A percentile compares a stretch with the other conserved stretches of the same genome.
Conservation (phyloP, 1,140 invertebrate species). For the Littorina saxatilis region DNA sequence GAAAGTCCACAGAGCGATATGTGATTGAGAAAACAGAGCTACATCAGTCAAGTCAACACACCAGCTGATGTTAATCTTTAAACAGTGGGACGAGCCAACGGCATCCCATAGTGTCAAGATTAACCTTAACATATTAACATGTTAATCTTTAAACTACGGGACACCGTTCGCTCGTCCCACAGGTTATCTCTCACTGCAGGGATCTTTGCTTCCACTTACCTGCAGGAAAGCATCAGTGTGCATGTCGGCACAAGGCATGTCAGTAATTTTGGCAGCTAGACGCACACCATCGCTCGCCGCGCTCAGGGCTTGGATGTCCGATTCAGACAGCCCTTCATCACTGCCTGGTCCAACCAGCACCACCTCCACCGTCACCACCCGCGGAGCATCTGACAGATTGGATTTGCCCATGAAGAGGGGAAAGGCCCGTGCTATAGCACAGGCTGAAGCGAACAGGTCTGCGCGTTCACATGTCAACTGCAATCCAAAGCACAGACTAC, state of each 20-base stretch:
- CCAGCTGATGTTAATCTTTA: too few species aligned
- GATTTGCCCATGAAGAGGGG: slow-evolving; percentile 84
- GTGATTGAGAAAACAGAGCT: too few species aligned
- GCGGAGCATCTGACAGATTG: slow-evolving; percentile 46
- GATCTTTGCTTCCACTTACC: too few species aligned
- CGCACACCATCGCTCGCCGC: slow-evolving; percentile 81
- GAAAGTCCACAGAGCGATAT: too few species aligned
- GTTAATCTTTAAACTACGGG: too few species aligned
- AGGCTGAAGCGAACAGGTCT: slow-evolving; percentile 86
- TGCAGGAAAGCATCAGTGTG: slow-evolving; percentile 87
- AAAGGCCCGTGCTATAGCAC: slow-evolving; percentile 87
- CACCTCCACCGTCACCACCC: slow-evolving; percentile 81
- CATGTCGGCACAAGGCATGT: slow-evolving; percentile 91
- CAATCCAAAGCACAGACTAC: slow-evolving; percentile 51
- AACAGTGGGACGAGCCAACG: too few species aligned
- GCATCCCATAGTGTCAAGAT: too few species aligned
- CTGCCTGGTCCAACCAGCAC: slow-evolving; percentile 76
- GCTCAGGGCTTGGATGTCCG: slow-evolving; percentile 81
- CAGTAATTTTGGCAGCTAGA: slow-evolving; percentile 87
- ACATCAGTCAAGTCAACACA: too few species aligned
- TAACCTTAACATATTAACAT: too few species aligned
- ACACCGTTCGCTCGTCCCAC: too few species aligned
- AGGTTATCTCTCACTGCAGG: too few species aligned
- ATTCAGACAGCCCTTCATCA: slow-evolving; percentile 74
- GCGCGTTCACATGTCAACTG: slow-evolving; percentile 87